Percentiles rank a stretch among this genome's conserved stretches.
These are phyloP conservation scores for Odiellus spinosus DNA, from an alignment of 2,888 invertebrate genomes.

Conservation along the genomic window DNA sequence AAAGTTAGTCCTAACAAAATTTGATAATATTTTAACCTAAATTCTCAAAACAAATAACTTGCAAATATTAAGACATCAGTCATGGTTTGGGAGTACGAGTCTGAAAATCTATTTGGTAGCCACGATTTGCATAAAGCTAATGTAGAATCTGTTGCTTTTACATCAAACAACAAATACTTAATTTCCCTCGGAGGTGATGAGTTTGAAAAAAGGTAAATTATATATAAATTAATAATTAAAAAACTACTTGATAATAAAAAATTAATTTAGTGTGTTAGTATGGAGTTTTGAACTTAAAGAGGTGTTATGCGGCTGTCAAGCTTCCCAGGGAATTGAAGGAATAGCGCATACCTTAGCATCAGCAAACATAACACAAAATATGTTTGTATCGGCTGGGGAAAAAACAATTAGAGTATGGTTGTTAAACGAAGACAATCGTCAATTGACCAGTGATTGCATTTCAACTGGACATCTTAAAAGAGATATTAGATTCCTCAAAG, in stretches of 20 bases:
- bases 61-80: too few species aligned
- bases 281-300: slow-evolving; percentile 52
- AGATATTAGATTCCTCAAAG: too few species aligned
- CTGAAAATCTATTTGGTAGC: slow-evolving; percentile 20
- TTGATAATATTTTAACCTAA: too few species aligned
- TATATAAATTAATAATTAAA: too few species aligned
- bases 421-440: too few species aligned
- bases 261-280: slow-evolving; percentile 47
- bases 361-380: slow-evolving; percentile 26
- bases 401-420: too few species aligned
- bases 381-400: slow-evolving; percentile 24
- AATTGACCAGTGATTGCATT: too few species aligned
- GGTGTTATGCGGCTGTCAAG: slow-evolving; percentile 43
- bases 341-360: slow-evolving; percentile 32
- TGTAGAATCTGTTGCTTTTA: slow-evolving; percentile 68
- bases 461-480: too few species aligned
- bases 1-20: too few species aligned
- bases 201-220: too few species aligned
- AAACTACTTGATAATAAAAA: not conserved
- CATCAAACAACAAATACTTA: slow-evolving; percentile 60
- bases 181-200: slow-evolving; percentile 49
- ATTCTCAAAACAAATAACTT: too few species aligned
- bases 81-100: too few species aligned
- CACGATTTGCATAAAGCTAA: slow-evolving; percentile 77
- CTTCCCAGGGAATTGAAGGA: slow-evolving; percentile 53